These are phyloP conservation scores for Trichacis sp. DNA, from an alignment of 2,888 invertebrate genomes.

Conservation along the genomic window DNA sequence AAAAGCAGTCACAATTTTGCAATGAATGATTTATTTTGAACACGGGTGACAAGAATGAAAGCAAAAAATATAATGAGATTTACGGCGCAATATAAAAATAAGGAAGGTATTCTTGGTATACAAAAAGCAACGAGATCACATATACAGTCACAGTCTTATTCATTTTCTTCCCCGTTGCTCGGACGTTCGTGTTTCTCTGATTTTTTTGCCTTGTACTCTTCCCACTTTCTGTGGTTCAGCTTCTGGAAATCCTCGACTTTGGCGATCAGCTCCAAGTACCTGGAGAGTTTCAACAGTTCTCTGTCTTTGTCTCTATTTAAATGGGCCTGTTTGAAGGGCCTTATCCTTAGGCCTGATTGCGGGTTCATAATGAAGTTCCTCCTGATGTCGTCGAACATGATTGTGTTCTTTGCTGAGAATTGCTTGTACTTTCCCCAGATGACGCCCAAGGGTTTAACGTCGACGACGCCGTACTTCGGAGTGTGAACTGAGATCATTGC, in stretches of 20 bases:
- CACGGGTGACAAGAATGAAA: too few relatives aligned
- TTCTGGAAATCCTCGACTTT: slow-evolving; percentile 83
- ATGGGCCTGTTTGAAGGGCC: slow-evolving; percentile 92
- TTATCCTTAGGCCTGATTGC: slow-evolving; percentile 89
- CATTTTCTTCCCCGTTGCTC: slow-evolving; percentile 46
- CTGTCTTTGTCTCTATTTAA: slow-evolving; percentile 85
- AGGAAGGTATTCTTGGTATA: too few relatives aligned
- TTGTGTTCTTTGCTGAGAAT: slow-evolving; percentile 90
- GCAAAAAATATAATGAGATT: too few relatives aligned
- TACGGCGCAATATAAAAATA: background rate
- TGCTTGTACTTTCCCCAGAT: slow-evolving; percentile 96
- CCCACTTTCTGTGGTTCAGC: slow-evolving; percentile 94
- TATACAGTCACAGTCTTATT: slow-evolving; percentile 4
- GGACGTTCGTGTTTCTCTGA: slow-evolving; percentile 46
- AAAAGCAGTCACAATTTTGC: too few relatives aligned
- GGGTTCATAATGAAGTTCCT: slow-evolving; percentile 98
- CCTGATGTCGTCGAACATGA: slow-evolving; percentile 97
- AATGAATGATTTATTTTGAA: too few relatives aligned
- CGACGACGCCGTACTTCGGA: slow-evolving; percentile 90
- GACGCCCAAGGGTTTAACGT: slow-evolving; percentile 95
- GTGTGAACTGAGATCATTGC: slow-evolving; percentile 97
- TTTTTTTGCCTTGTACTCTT: slow-evolving; percentile 76
- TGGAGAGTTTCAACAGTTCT: slow-evolving; percentile 84
- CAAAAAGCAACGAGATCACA: too few relatives aligned
- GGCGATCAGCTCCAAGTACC: slow-evolving; percentile 87